Base-by-base conservation (phyloP, 2,113 vertebrate species). In the Esox niger region DNA sequence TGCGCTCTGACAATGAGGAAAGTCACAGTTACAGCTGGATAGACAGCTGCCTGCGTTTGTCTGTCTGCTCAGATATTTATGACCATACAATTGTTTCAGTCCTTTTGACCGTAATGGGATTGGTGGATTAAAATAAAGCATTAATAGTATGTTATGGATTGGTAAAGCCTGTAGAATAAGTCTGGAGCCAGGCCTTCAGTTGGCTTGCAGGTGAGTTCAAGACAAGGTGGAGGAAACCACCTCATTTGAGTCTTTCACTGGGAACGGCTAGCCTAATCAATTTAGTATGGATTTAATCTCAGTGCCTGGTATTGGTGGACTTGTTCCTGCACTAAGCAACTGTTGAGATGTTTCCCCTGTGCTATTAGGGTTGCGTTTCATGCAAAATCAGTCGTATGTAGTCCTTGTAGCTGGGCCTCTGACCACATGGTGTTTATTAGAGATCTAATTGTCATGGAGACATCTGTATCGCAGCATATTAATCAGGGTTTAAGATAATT, bases 261-360 rank as follows among this genome's bases (percentile, higher is more conserved):
- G 27, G 68, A 68, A 65, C 70, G 65, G 67, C 68, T 74, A n/a
- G n/a, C n/a, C n/a, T n/a, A 70, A 70, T 73, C 69, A 68, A 46
- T 49, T 62, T 56, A n/a, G 6, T 6, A 71, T 62, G 49, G 58
- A 58, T 68, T 68, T 71, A 17, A 47, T 70, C 55, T 64, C 52
- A 63, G 65, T 38, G 47, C 63, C 64, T 57, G 32, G 20, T 57
- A 59, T 57, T 43, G 49, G 8, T 55, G 26, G 47, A 64, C 63
- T 62, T 59, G 60, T 38, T 62, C 60, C 46, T 57, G 54, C n/a
- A 32, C 60, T 25, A 46, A 69, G 52, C 56, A 25, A 49, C 38
- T 71, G 62, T 64, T 64, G n/a, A 61, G 59, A 25, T 47, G 46
- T 49, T 13, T 21, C 62, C 17, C 35, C n/a, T n/a, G 47, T 29